These are phyloP conservation scores for Turdus rufiventris DNA, from an alignment of 2,113 vertebrate species.

Conservation along the genomic window DNA sequence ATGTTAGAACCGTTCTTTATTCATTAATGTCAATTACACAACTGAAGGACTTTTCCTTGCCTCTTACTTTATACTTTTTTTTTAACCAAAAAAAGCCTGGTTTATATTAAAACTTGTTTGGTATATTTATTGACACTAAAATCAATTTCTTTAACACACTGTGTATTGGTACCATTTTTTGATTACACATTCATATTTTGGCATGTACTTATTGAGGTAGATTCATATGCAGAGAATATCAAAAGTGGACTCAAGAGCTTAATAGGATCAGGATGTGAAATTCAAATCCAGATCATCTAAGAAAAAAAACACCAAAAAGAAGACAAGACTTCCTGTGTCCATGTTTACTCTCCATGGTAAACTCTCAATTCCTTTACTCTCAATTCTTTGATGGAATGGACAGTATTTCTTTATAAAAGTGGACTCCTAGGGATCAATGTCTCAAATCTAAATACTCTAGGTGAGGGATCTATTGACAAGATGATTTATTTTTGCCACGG, in stretches of 20 bases:
- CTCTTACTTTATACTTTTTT: neutral
- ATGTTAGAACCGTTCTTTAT: neutral
- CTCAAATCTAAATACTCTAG: neutral
- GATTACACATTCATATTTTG: neutral
- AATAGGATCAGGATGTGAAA: neutral
- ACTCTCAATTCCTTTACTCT: neutral
- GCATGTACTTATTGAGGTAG: neutral
- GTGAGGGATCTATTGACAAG: neutral
- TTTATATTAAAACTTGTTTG: neutral
- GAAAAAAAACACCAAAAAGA: neutral
- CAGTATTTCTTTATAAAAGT: neutral
- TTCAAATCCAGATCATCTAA: neutral
- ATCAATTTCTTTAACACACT: neutral
- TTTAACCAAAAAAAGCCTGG: neutral
- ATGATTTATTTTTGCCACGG: neutral
- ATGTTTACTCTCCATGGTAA: neutral
- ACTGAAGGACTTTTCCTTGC: neutral
- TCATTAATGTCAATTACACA: neutral
- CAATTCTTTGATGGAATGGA: neutral
- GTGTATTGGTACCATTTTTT: neutral
- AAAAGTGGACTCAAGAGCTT: neutral
- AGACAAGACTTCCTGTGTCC: neutral
- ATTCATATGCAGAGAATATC: neutral
- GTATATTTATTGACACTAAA: neutral
- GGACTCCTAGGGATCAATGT: neutral